Evolutionary conservation across 2,113 vertebrate genomes (phyloP).

Genomic region (Acinonyx jubatus): DNA sequence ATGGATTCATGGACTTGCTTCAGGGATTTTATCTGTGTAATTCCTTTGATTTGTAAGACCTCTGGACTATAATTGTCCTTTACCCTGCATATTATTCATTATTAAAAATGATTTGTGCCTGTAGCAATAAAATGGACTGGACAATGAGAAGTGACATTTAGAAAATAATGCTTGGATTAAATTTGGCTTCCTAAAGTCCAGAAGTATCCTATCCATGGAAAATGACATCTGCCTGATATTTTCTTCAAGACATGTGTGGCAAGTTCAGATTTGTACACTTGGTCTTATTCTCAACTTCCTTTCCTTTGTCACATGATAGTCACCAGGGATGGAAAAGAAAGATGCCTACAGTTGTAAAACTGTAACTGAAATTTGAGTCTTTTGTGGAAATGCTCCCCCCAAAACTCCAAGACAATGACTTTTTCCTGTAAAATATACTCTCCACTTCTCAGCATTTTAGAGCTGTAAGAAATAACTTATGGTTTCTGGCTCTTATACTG

Average conservation of each 20-base stretch:
- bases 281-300: not conserved
- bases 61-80: constrained; percentile 66
- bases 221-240: not conserved
- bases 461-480: not conserved
- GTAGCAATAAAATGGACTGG: constrained; percentile 43
- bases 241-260: not conserved
- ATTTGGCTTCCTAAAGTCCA: constrained; percentile 16
- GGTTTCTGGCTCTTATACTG: not conserved
- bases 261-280: not conserved
- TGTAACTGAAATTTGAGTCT: not conserved
- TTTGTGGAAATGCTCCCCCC: not conserved
- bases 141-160: constrained; percentile 64
- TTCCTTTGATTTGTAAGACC: constrained; percentile 68
- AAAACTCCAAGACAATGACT: not conserved
- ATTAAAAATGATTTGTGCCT: constrained; percentile 66
- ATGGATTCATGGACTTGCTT: constrained; percentile 42
- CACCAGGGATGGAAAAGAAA: not conserved
- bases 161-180: constrained; percentile 29
- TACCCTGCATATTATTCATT: constrained; percentile 46
- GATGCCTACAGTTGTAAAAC: not conserved
- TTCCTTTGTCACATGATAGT: not conserved
- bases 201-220: not conserved
- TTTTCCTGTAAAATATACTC: not conserved
- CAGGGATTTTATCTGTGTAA: constrained; percentile 58
- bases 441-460: not conserved